These are phyloP conservation scores for Hyperoplus immaculatus DNA, from an alignment of 2,797 vertebrate species.

Conservation along the genomic window DNA sequence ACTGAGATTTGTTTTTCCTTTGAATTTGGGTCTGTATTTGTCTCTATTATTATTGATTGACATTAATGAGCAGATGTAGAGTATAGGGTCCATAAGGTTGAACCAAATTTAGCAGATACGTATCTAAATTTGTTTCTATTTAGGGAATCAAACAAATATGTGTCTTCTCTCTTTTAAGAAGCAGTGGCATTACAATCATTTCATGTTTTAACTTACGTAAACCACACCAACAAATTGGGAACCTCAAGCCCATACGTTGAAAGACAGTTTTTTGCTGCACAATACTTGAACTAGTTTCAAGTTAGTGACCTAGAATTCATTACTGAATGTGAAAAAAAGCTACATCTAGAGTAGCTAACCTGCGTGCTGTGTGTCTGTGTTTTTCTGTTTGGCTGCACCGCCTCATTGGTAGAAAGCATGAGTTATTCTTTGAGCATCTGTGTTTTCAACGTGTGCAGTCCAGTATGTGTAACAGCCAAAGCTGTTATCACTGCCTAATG, in stretches of 20 bases:
- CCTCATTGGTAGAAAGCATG: slow-evolving; percentile 54
- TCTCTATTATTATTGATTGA: too few species aligned
- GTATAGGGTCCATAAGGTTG: background rate
- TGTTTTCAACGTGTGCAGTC: slow-evolving; percentile 77
- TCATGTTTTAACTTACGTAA: background rate
- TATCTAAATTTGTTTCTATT: slow-evolving; percentile 1
- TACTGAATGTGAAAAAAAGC: slow-evolving; percentile 3
- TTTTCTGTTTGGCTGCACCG: slow-evolving; percentile 10
- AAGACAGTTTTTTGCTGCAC: background rate
- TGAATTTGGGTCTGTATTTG: too few species aligned
- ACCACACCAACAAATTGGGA: background rate
- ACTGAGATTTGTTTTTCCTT: too few species aligned
- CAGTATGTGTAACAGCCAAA: slow-evolving; percentile 63
- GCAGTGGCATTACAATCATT: background rate
- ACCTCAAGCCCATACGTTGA: background rate
- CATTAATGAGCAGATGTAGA: background rate
- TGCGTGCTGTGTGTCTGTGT: slow-evolving; percentile 38
- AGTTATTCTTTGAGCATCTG: slow-evolving; percentile 53
- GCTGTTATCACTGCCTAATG: slow-evolving; percentile 64
- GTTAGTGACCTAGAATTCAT: slow-evolving; percentile 18
- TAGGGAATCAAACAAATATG: background rate
- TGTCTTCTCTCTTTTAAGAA: background rate
- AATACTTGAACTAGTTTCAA: slow-evolving; percentile 28
- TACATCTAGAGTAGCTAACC: slow-evolving; percentile 32
- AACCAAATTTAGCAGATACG: background rate